Evolutionary conservation across 2,113 vertebrate species (phyloP).

Genomic region (Brachypteracias leptosomus): DNA sequence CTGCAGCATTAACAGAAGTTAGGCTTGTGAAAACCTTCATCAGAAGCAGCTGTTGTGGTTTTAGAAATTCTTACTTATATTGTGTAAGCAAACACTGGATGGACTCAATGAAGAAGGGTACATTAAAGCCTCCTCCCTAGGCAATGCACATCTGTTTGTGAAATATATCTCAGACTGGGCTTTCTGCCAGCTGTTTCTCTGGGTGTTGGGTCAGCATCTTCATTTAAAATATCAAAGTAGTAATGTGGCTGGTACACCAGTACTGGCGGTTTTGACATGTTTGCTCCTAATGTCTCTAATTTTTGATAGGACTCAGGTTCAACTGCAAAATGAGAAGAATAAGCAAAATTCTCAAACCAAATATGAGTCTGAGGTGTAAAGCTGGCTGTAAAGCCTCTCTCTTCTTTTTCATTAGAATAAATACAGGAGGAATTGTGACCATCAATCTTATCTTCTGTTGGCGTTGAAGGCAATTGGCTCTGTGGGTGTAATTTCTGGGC

Average conservation of each 20-base stretch:
- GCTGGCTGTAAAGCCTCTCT: neutral
- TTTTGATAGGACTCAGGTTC: neutral
- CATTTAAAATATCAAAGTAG: neutral
- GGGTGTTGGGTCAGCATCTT: neutral
- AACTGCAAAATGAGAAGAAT: constrained; percentile 16
- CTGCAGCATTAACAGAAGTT: neutral
- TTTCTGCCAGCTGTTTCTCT: neutral
- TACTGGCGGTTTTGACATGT: neutral
- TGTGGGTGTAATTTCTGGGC: neutral
- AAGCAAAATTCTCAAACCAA: constrained; percentile 74
- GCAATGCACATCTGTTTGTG: constrained; percentile 27
- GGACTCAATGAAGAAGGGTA: neutral
- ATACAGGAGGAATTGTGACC: neutral
- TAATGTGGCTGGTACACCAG: constrained; percentile 26
- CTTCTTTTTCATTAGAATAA: neutral
- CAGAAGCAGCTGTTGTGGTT: neutral
- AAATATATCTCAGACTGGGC: constrained; percentile 48
- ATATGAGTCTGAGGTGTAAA: neutral
- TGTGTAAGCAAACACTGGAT: neutral
- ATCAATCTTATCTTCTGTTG: neutral
- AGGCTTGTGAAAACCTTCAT: neutral
- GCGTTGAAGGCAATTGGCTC: neutral
- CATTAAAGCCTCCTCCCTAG: neutral
- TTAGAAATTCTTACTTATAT: neutral
- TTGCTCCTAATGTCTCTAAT: neutral